Conservation (phyloP, 2,113 vertebrate genomes). For the Alligator mississippiensis region DNA sequence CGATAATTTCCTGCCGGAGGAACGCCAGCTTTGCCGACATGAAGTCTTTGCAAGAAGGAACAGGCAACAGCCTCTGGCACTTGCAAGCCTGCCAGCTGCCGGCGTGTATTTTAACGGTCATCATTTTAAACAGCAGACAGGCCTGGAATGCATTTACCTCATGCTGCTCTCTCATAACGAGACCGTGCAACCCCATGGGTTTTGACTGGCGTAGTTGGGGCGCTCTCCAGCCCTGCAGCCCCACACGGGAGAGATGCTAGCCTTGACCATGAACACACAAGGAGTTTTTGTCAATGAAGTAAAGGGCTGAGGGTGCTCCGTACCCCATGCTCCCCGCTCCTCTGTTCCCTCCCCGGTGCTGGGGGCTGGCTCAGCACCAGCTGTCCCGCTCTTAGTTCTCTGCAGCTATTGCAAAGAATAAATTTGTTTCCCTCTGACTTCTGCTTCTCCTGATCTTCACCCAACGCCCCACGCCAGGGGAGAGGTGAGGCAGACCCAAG, state of each 20-base stretch:
- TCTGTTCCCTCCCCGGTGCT: background rate
- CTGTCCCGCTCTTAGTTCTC: background rate
- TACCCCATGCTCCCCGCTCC: background rate
- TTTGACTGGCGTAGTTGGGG: background rate
- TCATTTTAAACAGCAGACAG: accelerated
- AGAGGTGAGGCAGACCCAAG: background rate
- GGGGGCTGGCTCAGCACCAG: background rate
- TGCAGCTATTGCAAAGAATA: background rate
- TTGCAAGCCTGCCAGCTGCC: background rate
- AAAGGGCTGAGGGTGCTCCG: background rate
- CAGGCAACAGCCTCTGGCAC: accelerated
- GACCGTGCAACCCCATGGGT: background rate
- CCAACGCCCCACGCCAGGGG: accelerated
- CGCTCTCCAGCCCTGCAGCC: too few species aligned
- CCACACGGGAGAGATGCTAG: background rate
- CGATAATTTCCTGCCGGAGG: background rate
- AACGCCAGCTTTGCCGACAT: background rate
- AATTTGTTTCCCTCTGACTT: background rate
- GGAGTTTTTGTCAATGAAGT: background rate
- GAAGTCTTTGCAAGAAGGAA: accelerated
- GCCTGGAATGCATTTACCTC: background rate
- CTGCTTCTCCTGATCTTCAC: background rate
- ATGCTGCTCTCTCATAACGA: accelerated
- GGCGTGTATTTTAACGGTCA: background rate
- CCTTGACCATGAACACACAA: background rate